Base-by-base conservation (phyloP, 2,797 vertebrate species). In the Notolepis coatsorum region DNA sequence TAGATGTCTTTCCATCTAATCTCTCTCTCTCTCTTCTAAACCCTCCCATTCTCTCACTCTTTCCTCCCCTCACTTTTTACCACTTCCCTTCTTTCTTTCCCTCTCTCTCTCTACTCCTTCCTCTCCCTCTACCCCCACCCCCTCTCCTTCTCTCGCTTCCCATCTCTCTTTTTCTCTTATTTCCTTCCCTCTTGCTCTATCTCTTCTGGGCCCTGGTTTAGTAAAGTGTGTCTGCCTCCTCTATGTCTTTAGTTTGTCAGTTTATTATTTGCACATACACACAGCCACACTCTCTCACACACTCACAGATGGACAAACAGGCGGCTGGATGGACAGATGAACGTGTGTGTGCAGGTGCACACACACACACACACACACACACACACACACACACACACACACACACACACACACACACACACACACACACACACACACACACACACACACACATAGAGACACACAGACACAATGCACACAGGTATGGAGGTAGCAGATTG, bases 31-130 rank as follows among this genome's bases (percentile, higher is more conserved):
- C 24, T 38, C 48, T 37, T 42, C 67, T n/a, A n/a, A n/a, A n/a
- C 59, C 65, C 51, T 47, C 41, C 58, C 59, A 52, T 54, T 71
- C 58, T 0, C 79, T 79, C 65, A 62, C 65, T 76, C 51, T 75
- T 65, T 50, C 70, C 61, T 52, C 66, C 65, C 48, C 39, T 54
- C 37, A 12, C 3, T 23, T 7, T 12, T 37, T 10, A n/a, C 15
- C 35, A n/a, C 12, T 10, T 37, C 3, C 15, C 35, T 37, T 10
- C 35, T 37, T 37, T 3, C 46, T 15, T n/a, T n/a, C 25, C 28
- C 53, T 43, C 15, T 30, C 58, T 24, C 3, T 21, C 47, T 37
- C 33, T 60, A 12, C 12, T 5, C 33, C n/a, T n/a, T 53, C 48
- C n/a, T n/a, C n/a, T n/a, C n/a, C n/a, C n/a, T n/a, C n/a, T n/a